Percentiles rank a stretch among this genome's conserved stretches.
phyloP scores from a whole-genome alignment of 2,888 invertebrate genomes.

The Morpho helenor region DNA sequence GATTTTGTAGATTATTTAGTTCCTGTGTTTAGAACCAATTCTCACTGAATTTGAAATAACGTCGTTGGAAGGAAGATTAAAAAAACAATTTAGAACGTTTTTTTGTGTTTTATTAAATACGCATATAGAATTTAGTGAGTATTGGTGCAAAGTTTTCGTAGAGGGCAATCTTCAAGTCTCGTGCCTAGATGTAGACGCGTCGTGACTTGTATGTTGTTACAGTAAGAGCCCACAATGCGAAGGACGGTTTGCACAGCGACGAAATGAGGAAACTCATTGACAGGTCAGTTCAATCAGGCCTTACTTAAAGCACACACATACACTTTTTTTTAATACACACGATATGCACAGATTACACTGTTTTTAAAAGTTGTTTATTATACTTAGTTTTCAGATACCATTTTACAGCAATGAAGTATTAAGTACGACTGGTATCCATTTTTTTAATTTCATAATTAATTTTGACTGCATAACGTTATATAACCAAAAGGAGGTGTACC shows the following conservation, averaged over 20 bases:
- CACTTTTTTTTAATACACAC: neutral
- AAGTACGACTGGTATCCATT: slow-evolving; percentile 1
- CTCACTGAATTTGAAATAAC: slow-evolving; percentile 28
- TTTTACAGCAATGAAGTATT: slow-evolving; percentile 1
- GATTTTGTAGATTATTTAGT: slow-evolving; percentile 67
- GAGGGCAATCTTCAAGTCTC: slow-evolving; percentile 55
- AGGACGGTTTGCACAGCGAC: slow-evolving; percentile 96
- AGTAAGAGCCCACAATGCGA: slow-evolving; percentile 84
- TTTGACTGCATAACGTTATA: neutral
- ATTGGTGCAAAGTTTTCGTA: slow-evolving; percentile 46
- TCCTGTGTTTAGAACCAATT: slow-evolving; percentile 55
- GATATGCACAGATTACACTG: neutral
- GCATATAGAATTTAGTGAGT: slow-evolving; percentile 33
- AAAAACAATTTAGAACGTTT: neutral
- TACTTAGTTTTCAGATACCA: slow-evolving; percentile 7
- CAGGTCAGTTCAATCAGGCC: slow-evolving; percentile 86
- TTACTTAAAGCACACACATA: slow-evolving; percentile 15
- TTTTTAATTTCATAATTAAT: slow-evolving; percentile 1
- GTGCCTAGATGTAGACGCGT: slow-evolving; percentile 70
- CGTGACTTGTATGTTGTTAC: slow-evolving; percentile 79
- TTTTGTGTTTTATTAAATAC: neutral
- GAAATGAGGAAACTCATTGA: slow-evolving; percentile 98
- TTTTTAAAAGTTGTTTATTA: slow-evolving; percentile 1
- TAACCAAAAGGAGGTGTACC: slow-evolving; percentile 1
- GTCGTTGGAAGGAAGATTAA: neutral